These are phyloP conservation scores for Anarhynchus alexandrinus DNA, from an alignment of 2,113 vertebrate genomes.

Conservation along the genomic window DNA sequence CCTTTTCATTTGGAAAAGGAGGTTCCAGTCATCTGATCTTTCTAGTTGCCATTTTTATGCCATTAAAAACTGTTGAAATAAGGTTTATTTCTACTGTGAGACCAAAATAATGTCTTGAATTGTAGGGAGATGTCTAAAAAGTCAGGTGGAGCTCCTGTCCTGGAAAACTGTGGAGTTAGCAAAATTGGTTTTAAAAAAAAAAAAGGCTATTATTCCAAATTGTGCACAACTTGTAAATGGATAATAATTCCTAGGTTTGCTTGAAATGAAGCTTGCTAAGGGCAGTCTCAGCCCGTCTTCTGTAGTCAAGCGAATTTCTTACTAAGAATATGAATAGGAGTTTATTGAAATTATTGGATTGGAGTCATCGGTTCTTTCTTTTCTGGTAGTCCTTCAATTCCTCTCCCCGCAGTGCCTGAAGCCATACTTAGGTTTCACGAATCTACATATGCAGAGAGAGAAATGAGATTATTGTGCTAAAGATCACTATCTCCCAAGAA, in stretches of 20 bases:
- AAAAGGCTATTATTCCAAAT: not conserved
- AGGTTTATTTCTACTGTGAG: not conserved
- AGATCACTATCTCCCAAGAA: not conserved
- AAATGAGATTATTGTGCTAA: not conserved
- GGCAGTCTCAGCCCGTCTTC: not conserved
- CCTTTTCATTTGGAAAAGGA: not conserved
- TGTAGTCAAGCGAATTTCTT: slow-evolving; percentile 23
- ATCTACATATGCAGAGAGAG: not conserved
- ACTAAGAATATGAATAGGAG: not conserved
- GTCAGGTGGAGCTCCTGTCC: not conserved
- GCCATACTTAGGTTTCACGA: not conserved
- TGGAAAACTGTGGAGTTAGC: not conserved
- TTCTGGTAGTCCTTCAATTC: not conserved
- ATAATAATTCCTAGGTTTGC: not conserved
- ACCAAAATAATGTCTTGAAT: not conserved
- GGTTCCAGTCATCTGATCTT: not conserved
- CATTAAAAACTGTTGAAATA: not conserved
- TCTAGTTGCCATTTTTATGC: not conserved
- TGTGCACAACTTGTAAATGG: not conserved
- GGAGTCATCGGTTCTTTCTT: not conserved
- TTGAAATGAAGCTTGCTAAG: not conserved
- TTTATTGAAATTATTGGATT: slow-evolving; percentile 18
- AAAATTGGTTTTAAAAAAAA: not conserved
- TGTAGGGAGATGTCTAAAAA: not conserved
- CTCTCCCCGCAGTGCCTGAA: not conserved